Base-by-base conservation (phyloP, 2,113 vertebrate species). In the Mastomys coucha region DNA sequence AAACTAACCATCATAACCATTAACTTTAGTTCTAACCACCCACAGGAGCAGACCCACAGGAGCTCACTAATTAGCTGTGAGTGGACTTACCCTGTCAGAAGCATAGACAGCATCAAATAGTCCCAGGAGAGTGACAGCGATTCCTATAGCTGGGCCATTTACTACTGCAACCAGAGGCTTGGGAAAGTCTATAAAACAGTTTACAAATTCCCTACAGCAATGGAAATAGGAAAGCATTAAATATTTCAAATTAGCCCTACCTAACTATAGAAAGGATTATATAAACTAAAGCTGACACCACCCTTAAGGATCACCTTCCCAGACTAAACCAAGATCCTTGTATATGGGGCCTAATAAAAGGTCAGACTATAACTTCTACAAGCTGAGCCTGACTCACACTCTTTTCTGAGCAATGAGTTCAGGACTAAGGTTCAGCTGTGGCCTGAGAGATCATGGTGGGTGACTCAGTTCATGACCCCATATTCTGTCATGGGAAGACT, bases 141-240 rank as follows among this genome's bases (percentile, higher is more conserved):
- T 97, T 8, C 99, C 99, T 75, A 99, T 58, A 22, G 99, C 99
- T 17, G 99, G 99, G 1, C 99, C 99, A 3, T 99, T 99, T 39
- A 99, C 97, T 80, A 99, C 96, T 14, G 98, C 99, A 84, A 99
- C 86, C 92, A 99, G 98, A 51, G 99, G 99, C 92, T 99, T 99
- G 10, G 99, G 99, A 77, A 99, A 99, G 97, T 99, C 99, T 60
- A 99, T 99, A 94, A 99, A 99, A 22, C 93, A 89, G 36, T 4
- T 96, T 60, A 99, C 98, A 24, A 99, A 99, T 0, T 97, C 86
- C 91, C 99, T 99, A 96, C 3, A 96, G 94, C n/a, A 91, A 94
- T 28, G 88, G 75, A 65, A 91, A 92, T 19, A 89, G 2, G 96
- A 97, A 39, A 63, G 22, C n/a, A 67, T 22, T 53, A 19, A 20